A percentile compares a stretch with the other conserved stretches of the same genome.
These are phyloP conservation scores for Cheumatopsyche charites DNA, from an alignment of 1,140 invertebrate species.

Conservation along the genomic window DNA sequence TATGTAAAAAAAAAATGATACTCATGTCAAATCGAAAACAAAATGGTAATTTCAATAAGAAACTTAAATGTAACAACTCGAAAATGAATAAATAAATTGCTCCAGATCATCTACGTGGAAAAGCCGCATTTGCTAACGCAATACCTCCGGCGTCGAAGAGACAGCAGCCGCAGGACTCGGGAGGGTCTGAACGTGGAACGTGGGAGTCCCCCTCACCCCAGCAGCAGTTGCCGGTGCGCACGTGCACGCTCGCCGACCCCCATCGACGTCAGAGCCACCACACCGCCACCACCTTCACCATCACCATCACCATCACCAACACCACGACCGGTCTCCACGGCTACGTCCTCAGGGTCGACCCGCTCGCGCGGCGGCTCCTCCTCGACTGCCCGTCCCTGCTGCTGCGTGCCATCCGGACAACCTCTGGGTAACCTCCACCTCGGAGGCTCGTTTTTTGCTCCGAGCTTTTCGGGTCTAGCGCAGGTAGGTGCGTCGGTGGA, in stretches of 20 bases:
- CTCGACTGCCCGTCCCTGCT: slow-evolving; percentile 2
- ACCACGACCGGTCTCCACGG: not conserved
- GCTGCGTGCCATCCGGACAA: not conserved
- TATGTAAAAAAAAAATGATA: too few species aligned
- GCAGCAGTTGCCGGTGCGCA: slow-evolving; percentile 11
- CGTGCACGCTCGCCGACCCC: slow-evolving; percentile 10
- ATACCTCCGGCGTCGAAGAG: too few species aligned
- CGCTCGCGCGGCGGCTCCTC: not conserved
- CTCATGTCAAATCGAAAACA: too few species aligned
- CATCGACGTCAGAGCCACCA: not conserved
- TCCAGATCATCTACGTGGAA: too few species aligned
- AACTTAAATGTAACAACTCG: too few species aligned
- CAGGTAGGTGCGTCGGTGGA: too few species aligned
- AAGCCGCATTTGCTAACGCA: too few species aligned
- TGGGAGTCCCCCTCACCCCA: not conserved
- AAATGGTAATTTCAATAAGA: too few species aligned
- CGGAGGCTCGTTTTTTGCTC: not conserved
- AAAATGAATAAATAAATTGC: too few species aligned
- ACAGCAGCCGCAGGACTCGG: too few species aligned
- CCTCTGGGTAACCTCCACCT: not conserved
- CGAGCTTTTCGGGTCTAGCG: too few species aligned
- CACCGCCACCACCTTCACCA: not conserved
- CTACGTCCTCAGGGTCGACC: not conserved
- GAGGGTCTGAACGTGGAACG: too few species aligned
- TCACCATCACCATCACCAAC: not conserved